Percentiles rank a stretch among this genome's conserved stretches.
Evolutionary conservation across 2,113 vertebrate genomes (phyloP).

Genomic region (Hassar affinis): DNA sequence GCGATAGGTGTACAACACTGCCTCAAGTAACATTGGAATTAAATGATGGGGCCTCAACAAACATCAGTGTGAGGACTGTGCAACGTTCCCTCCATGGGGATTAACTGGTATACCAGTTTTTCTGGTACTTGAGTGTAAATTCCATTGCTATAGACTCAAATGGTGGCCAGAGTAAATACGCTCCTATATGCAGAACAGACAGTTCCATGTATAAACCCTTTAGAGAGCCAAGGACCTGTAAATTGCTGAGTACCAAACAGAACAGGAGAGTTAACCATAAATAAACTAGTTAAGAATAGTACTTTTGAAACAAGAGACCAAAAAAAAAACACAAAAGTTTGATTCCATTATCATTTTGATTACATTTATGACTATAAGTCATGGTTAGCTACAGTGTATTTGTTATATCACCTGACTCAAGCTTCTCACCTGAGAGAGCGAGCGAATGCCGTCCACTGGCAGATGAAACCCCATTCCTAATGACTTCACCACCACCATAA

Average conservation of each 20-base stretch:
- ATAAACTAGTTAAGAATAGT: background rate
- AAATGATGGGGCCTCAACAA: no score
- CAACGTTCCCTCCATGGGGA: no score
- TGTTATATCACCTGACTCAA: background rate
- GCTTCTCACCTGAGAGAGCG: slow-evolving; percentile 73
- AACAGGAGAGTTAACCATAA: background rate
- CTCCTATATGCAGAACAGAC: no score
- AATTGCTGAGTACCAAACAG: background rate
- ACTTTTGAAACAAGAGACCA: background rate
- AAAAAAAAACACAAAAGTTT: background rate
- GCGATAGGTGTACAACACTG: no score
- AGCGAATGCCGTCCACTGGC: slow-evolving; percentile 86
- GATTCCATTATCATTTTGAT: background rate
- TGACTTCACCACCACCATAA: slow-evolving; percentile 90
- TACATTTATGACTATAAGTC: background rate
- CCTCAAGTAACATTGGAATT: no score
- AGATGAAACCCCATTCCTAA: slow-evolving; percentile 96
- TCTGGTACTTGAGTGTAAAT: no score
- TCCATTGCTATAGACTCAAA: background rate
- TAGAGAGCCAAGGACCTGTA: background rate
- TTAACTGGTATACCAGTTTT: no score
- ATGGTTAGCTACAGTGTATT: background rate
- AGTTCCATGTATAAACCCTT: background rate
- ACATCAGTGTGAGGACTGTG: no score
- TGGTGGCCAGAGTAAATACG: background rate